Conservation (phyloP, 2,797 vertebrate species). For the Anguilla pacifica region DNA sequence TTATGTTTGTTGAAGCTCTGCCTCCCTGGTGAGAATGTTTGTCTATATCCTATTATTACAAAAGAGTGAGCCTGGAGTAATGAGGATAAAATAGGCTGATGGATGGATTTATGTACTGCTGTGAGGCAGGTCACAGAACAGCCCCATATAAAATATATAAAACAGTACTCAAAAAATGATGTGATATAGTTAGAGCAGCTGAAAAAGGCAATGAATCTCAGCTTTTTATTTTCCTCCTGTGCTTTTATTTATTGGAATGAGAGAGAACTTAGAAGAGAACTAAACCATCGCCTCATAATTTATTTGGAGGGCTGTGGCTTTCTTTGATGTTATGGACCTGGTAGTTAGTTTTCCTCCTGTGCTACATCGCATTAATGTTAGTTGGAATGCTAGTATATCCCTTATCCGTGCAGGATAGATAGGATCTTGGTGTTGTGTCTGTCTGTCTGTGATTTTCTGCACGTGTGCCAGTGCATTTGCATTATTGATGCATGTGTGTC, state of each 20-base stretch:
- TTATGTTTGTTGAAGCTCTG: background rate
- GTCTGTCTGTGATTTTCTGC: background rate
- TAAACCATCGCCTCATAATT: background rate
- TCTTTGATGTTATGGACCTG: background rate
- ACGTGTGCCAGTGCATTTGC: background rate
- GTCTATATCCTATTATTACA: background rate
- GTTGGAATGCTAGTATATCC: background rate
- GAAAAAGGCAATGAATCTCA: background rate
- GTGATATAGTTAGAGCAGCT: background rate
- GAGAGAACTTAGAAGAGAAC: background rate
- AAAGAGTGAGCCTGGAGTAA: background rate
- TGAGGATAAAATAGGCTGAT: background rate
- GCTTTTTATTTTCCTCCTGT: background rate
- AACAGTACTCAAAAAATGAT: background rate
- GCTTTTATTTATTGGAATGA: background rate
- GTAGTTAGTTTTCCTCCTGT: background rate
- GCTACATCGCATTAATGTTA: background rate
- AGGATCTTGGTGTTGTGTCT: background rate
- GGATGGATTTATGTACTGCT: background rate
- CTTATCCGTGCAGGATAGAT: background rate
- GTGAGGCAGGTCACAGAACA: background rate
- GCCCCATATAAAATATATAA: background rate
- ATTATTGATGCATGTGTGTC: background rate
- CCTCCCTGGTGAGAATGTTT: background rate
- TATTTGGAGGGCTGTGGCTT: background rate